Evolutionary conservation across 2,797 vertebrate genomes (phyloP).

Genomic region (Scyliorhinus canicula): DNA sequence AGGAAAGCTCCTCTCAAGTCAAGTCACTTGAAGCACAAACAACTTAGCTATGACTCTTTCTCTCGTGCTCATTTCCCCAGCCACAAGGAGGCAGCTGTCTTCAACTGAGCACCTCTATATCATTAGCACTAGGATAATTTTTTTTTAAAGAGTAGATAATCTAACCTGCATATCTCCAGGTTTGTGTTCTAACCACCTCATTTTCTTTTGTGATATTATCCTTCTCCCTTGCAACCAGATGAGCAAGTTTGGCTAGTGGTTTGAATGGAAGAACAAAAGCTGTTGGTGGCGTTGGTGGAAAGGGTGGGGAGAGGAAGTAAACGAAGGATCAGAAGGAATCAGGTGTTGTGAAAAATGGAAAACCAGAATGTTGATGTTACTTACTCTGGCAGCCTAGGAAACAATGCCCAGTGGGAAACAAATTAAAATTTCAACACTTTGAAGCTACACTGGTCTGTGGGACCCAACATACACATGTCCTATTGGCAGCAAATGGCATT

Average conservation of each 20-base stretch:
- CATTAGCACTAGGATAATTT: background rate
- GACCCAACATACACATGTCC: background rate
- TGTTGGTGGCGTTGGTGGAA: background rate
- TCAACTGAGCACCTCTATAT: background rate
- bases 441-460: background rate
- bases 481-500: background rate
- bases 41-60: background rate
- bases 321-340: background rate
- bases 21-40: background rate
- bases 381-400: background rate
- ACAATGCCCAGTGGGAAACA: background rate
- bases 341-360: background rate
- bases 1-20: background rate
- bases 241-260: background rate
- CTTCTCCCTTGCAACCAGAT: background rate
- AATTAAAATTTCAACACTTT: constrained; percentile 16
- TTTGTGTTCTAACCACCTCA: background rate
- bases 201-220: background rate
- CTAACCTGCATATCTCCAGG: no score
- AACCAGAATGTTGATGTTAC: background rate
- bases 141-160: background rate
- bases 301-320: no score
- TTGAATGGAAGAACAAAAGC: background rate
- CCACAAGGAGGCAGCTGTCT: background rate
- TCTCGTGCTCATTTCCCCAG: background rate